These are phyloP conservation scores for Agonopterix arenella DNA, from an alignment of 2,888 invertebrate genomes.

Conservation along the genomic window DNA sequence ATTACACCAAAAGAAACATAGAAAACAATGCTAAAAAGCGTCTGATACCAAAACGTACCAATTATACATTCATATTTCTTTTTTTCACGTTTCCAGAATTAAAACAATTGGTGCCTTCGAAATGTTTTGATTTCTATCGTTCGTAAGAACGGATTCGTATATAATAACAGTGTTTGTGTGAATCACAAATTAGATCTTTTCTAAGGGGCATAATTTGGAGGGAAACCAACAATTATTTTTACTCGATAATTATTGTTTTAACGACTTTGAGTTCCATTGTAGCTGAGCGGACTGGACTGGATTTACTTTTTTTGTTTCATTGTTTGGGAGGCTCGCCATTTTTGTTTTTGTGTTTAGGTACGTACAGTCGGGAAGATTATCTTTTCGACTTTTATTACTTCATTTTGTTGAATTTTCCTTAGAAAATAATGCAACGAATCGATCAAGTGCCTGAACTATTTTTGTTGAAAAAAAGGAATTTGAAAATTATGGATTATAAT, in stretches of 20 bases:
- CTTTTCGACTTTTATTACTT: neutral
- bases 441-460: neutral
- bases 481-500: neutral
- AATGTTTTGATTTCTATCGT: slow-evolving; percentile 54
- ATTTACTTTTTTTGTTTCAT: slow-evolving; percentile 10
- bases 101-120: slow-evolving; percentile 54
- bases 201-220: slow-evolving; percentile 42
- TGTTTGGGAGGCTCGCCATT: neutral
- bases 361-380: neutral
- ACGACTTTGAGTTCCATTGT: slow-evolving; percentile 32
- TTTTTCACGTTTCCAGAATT: slow-evolving; percentile 50
- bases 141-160: slow-evolving; percentile 28
- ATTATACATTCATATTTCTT: slow-evolving; percentile 66
- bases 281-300: slow-evolving; percentile 6
- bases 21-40: slow-evolving; percentile 37
- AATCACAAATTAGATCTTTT: slow-evolving; percentile 48
- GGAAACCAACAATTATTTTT: slow-evolving; percentile 56
- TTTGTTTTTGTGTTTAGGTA: no score
- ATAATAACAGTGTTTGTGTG: slow-evolving; percentile 50
- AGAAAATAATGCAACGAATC: neutral
- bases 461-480: slow-evolving; percentile 9
- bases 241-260: slow-evolving; percentile 55
- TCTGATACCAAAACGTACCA: slow-evolving; percentile 49
- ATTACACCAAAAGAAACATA: slow-evolving; percentile 25
- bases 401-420: neutral